Evolutionary conservation across 2,113 vertebrate species (phyloP).

Genomic region (Picathartes gymnocephalus): DNA sequence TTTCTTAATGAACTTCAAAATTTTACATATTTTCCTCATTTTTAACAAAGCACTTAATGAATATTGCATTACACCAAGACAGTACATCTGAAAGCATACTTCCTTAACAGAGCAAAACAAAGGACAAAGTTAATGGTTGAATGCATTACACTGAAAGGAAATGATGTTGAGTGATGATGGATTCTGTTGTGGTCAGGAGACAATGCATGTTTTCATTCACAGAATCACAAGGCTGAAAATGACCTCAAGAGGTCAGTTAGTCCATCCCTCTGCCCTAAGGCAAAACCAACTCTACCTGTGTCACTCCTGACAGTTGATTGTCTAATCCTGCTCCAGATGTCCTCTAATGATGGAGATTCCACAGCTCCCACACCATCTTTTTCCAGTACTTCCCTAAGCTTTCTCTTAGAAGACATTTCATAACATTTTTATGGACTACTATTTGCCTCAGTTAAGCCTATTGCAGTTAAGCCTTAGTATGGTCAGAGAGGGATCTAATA

Average conservation of each 20-base stretch:
- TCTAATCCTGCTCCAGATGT: neutral
- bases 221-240: conserved; percentile 1
- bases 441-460: neutral
- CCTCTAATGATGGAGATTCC: neutral
- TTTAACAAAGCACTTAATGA: neutral
- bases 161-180: neutral
- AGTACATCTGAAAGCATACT: neutral
- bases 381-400: neutral
- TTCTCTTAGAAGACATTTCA: neutral
- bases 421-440: neutral
- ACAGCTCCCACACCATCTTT: neutral
- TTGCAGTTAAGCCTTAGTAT: neutral
- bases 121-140: neutral
- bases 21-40: neutral
- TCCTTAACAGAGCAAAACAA: neutral
- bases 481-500: neutral
- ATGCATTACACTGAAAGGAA: neutral
- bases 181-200: neutral
- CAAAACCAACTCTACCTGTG: neutral
- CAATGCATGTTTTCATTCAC: neutral
- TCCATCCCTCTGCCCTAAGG: neutral
- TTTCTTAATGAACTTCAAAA: neutral
- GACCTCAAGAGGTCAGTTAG: neutral
- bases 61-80: neutral
- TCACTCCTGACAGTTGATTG: neutral